Evolutionary conservation across 2,888 invertebrate genomes (phyloP).

Genomic region (Phrixothrix hirtus): DNA sequence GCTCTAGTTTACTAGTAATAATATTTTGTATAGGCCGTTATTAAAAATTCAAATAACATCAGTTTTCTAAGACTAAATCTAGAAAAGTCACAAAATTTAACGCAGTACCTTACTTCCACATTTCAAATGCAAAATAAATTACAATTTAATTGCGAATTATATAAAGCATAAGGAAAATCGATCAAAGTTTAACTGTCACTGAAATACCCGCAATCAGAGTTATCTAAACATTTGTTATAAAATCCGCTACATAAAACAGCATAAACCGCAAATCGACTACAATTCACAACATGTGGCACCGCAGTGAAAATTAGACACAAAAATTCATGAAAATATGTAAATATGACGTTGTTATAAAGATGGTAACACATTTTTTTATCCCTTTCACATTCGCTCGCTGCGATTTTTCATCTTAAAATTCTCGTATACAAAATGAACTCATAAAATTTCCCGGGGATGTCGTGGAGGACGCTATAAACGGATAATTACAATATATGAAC

Average conservation of each 20-base stretch:
- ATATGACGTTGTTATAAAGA: constrained; percentile 23
- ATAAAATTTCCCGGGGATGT: constrained; percentile 4
- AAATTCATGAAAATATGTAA: constrained; percentile 31
- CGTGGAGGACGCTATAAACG: constrained; percentile 12
- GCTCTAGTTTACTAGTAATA: too few species aligned
- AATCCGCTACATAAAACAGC: constrained; percentile 7
- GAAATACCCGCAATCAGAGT: constrained; percentile 11
- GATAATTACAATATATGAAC: constrained; percentile 29
- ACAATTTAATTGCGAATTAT: constrained; percentile 10
- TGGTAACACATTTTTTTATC: constrained; percentile 12
- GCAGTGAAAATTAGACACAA: constrained; percentile 28
- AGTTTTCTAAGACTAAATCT: too few species aligned
- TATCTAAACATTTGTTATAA: constrained; percentile 17
- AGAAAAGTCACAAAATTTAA: too few species aligned
- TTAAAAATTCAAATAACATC: too few species aligned
- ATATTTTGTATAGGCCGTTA: too few species aligned
- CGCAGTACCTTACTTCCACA: too few species aligned
- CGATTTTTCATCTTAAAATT: constrained; percentile 19
- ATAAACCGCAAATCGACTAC: constrained; percentile 28
- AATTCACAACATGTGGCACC: constrained; percentile 28
- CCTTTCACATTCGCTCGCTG: constrained; percentile 6
- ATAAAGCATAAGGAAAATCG: constrained; percentile 10
- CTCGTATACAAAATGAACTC: constrained; percentile 10
- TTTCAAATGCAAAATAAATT: background rate
- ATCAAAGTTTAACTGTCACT: constrained; percentile 11